phyloP scores from a whole-genome alignment of 2,888 invertebrate genomes.

The Agrotis segetum region DNA sequence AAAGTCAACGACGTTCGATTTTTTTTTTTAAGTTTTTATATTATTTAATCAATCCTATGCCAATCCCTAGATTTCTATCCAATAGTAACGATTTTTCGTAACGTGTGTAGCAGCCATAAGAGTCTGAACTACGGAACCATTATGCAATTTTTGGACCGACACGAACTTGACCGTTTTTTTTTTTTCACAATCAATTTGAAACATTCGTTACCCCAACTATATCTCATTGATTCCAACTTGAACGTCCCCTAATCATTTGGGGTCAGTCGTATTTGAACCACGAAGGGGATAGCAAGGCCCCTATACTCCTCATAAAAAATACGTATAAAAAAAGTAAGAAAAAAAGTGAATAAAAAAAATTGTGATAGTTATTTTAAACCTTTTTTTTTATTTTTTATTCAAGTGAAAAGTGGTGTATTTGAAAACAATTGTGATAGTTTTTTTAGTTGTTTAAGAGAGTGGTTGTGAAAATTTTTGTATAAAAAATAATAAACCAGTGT shows the following conservation, averaged over 20 bases:
- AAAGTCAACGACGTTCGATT: no score
- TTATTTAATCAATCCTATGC: no score
- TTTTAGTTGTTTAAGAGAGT: neutral
- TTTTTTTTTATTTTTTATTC: neutral
- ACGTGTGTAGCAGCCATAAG: no score
- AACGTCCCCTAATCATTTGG: conserved; percentile 9
- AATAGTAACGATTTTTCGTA: no score
- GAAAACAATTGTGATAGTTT: neutral
- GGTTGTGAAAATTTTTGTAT: neutral
- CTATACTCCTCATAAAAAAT: no score
- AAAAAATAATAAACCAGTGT: neutral
- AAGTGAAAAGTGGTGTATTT: neutral
- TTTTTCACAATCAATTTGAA: neutral
- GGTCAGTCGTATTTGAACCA: neutral
- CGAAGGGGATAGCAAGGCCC: conserved; percentile 5
- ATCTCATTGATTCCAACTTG: neutral
- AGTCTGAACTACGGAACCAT: no score
- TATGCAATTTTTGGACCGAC: no score
- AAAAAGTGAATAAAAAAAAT: neutral
- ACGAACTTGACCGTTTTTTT: neutral
- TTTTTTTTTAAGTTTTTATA: no score
- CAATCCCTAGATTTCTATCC: no score
- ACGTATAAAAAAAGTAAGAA: neutral
- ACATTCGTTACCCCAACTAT: no score
- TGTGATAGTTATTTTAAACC: neutral